A percentile compares a stretch with the other conserved stretches of the same genome.
Evolutionary conservation across 37 sponge, comb jelly and placozoan species (phyloP).

Genomic region (Cliona cf. orientalis): DNA sequence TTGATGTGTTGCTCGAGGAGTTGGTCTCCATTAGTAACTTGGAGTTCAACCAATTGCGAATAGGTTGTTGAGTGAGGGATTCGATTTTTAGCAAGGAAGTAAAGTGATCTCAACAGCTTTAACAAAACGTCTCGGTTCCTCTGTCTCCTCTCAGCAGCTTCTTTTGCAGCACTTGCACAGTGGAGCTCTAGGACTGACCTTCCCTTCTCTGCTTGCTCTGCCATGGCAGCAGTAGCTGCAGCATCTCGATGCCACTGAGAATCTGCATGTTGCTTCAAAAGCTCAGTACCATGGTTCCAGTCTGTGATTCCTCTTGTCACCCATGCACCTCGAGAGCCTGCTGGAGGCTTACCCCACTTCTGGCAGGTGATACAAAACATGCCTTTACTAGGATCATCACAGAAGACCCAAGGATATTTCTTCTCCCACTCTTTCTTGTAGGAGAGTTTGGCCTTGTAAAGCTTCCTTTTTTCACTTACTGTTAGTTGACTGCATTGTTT

Average conservation of each 20-base stretch:
- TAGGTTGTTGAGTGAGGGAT: slow-evolving; percentile 2
- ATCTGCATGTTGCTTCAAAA: background rate
- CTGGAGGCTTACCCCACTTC: background rate
- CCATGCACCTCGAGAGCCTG: background rate
- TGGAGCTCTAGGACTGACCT: background rate
- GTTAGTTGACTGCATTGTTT: no score
- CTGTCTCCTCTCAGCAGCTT: background rate
- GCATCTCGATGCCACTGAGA: slow-evolving; percentile 3
- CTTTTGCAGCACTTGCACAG: background rate
- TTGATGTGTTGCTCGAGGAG: background rate
- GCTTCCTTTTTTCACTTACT: background rate
- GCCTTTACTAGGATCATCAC: background rate
- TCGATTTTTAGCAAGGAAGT: slow-evolving; percentile 2
- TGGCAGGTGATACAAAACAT: background rate
- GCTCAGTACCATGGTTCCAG: slow-evolving; percentile 7
- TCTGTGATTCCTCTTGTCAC: background rate
- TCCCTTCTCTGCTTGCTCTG: background rate
- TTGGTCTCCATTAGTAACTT: slow-evolving; percentile 2
- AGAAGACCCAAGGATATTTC: background rate
- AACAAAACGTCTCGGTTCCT: background rate
- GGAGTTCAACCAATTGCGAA: background rate
- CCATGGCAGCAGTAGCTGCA: slow-evolving; percentile 14
- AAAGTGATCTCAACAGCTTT: background rate
- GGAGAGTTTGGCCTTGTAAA: background rate
- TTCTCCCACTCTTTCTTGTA: slow-evolving; percentile 1